Evolutionary conservation across 2,797 vertebrate genomes (phyloP).

Genomic region (Sebastolobus altivelis): DNA sequence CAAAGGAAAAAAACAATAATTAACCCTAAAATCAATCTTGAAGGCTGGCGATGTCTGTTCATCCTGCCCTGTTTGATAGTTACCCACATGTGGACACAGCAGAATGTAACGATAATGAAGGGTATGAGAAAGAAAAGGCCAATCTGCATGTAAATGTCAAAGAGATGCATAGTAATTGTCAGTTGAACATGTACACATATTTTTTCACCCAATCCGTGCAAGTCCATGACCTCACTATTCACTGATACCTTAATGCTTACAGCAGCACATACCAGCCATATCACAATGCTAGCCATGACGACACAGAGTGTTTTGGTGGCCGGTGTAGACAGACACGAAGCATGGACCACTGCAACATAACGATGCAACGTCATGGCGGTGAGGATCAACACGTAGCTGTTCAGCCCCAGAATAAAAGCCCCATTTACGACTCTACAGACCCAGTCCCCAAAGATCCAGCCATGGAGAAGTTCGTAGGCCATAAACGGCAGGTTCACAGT

Average conservation of each 20-base stretch:
- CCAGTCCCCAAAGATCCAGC: neutral
- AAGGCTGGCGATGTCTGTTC: neutral
- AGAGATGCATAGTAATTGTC: neutral
- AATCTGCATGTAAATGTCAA: neutral
- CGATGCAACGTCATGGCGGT: neutral
- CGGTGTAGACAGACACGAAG: neutral
- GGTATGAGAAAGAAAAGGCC: conserved; percentile 11
- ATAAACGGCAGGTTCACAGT: neutral
- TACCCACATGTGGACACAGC: neutral
- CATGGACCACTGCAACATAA: conserved; percentile 2
- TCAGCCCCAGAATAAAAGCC: fast-evolving
- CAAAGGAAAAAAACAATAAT: conserved; percentile 10
- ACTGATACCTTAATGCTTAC: neutral
- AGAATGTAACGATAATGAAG: neutral
- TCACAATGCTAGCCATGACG: neutral
- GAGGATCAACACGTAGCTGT: neutral
- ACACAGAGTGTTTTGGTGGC: neutral
- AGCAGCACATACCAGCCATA: conserved; percentile 3
- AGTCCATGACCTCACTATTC: fast-evolving
- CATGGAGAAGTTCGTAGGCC: neutral
- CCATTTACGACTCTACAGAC: neutral
- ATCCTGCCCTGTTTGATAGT: neutral
- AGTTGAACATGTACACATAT: fast-evolving
- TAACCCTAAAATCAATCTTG: neutral
- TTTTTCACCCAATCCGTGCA: neutral